Conservation (phyloP, 2,797 vertebrate species). For the Lacerta viridis region DNA sequence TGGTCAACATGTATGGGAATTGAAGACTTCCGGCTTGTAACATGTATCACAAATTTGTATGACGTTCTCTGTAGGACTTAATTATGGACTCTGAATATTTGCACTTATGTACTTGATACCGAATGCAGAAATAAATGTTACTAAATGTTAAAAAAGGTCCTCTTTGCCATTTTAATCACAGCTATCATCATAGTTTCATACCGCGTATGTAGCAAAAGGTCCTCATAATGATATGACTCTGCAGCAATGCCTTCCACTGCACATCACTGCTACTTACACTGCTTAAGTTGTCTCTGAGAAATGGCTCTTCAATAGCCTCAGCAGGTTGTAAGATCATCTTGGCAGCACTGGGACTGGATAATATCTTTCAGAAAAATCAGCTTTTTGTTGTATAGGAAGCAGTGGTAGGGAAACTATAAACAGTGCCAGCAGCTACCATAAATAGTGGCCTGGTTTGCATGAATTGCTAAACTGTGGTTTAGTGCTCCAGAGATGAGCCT, state of each 20-base stretch:
- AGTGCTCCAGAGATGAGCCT: too few species aligned
- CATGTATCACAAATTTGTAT: constrained; percentile 97
- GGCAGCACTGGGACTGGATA: background rate
- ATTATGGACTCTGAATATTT: constrained; percentile 98
- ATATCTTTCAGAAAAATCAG: background rate
- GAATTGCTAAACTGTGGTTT: too few species aligned
- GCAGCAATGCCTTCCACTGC: background rate
- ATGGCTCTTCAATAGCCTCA: background rate
- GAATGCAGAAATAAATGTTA: constrained; percentile 99
- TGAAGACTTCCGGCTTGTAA: constrained; percentile 89
- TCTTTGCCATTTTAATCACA: constrained; percentile 46
- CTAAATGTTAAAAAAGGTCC: constrained; percentile 87
- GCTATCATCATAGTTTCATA: background rate
- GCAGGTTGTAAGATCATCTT: background rate
- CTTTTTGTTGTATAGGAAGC: background rate
- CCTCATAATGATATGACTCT: background rate
- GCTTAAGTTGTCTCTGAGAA: too few species aligned
- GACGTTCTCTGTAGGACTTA: constrained; percentile 92
- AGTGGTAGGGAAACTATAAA: background rate
- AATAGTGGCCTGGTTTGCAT: background rate
- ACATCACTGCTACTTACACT: background rate
- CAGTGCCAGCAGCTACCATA: background rate
- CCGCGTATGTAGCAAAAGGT: background rate
- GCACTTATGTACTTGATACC: constrained; percentile 99
- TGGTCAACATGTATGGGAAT: constrained; percentile 93